phyloP scores from a whole-genome alignment of 2,113 vertebrate genomes.

The Perognathus longimembris region DNA sequence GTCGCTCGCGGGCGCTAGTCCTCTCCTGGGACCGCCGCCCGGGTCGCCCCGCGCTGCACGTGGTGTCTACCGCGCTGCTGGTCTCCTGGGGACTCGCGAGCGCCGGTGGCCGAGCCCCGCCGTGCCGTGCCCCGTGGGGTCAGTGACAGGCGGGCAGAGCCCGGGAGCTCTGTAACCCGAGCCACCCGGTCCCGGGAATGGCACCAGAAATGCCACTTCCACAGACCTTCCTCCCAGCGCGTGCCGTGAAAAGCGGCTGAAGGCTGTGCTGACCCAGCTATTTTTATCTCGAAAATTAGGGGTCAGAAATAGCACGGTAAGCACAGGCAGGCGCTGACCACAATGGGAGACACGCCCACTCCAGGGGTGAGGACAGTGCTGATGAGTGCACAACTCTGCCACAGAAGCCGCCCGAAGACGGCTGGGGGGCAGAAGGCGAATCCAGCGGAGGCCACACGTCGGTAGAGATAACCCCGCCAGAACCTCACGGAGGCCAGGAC shows the following conservation, averaged over 20 bases:
- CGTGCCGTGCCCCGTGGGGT: not conserved
- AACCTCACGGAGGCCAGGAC: no score
- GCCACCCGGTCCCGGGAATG: not conserved
- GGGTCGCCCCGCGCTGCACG: not conserved
- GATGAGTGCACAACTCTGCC: not conserved
- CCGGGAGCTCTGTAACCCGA: no score
- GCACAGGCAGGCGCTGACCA: not conserved
- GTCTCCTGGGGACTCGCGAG: not conserved
- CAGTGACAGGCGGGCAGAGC: no score
- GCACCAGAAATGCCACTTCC: conserved; percentile 33
- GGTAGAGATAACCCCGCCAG: no score
- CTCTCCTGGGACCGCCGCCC: not conserved
- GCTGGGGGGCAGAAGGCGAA: no score
- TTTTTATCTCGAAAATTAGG: conserved; percentile 74
- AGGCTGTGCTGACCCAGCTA: conserved; percentile 18
- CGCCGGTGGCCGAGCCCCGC: no score
- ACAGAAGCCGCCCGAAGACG: no score
- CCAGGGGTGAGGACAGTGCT: not conserved
- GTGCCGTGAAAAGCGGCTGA: conserved; percentile 61
- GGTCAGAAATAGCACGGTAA: conserved; percentile 24
- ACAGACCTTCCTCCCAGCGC: conserved; percentile 43
- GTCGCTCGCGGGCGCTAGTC: not conserved
- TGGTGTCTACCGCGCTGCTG: no score
- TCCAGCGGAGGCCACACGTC: no score
- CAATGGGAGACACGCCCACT: not conserved